Evolutionary conservation across 1,140 invertebrate species (phyloP), one percentile per base, ranked within the genome.

Genomic region (Calosoma granatense): DNA sequence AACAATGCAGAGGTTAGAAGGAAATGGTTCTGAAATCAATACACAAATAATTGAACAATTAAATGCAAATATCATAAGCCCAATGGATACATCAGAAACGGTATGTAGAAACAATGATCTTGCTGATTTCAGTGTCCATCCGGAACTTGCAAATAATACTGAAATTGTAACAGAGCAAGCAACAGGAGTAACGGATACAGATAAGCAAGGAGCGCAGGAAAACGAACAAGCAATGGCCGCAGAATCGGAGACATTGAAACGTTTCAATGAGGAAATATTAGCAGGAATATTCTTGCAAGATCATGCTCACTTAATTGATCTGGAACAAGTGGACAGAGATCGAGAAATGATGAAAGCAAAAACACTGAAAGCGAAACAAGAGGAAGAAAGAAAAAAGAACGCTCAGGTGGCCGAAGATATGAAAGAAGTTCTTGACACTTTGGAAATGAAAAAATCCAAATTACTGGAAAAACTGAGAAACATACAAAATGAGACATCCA

Each of bases 381-480:
- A 54, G 6, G 53, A 54, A 54, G 22, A 54, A 6, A 6, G 26
- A 47, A 26, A 62, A 59, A 53, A 47, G 41, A 47, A 47, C 15
- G 41, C 41, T 12, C 22, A 54, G 9, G 58, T 64, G 17, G 67
- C 70, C 39, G 69, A 70, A 54, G 67, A 67, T 11, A 67, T 72
- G 63, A 66, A 67, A 6, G 67, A 69, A 36, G 21, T 72, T 20
- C 60, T 70, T 20, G 61, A 47, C 1, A 62, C 53, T 23, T 54
- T 72, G 2, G 70, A 72, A 59, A 63, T 65, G 12, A 72, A 72
- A 56, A 67, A 67, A 55, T 56, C 53, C 1, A 56, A 65, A 54
- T 54, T 72, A 11, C 60, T 69, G 51, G 36, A 64, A 56, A 68
- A 66, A 60, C 61, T 72, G n/a, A 65, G 70, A 41, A 67, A 67